Conservation (phyloP, 2,888 invertebrate genomes). For the Byasa hedistus region DNA sequence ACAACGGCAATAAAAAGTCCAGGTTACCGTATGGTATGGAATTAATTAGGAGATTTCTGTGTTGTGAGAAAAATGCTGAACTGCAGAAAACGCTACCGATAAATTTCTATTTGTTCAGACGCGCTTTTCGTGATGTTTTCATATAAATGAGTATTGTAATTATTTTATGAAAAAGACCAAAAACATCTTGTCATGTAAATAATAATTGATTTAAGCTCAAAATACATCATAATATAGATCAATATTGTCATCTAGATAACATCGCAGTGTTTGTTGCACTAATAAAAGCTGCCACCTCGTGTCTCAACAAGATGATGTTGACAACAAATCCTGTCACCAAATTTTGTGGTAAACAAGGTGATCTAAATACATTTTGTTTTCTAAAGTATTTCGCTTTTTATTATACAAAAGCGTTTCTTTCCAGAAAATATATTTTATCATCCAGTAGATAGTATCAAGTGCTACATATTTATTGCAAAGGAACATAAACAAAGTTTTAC, state of each 20-base stretch:
- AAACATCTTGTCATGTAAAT: too few species aligned
- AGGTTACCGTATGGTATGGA: constrained; percentile 2
- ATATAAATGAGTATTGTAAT: too few species aligned
- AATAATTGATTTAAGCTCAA: too few species aligned
- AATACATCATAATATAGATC: too few species aligned
- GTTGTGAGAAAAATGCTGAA: not conserved
- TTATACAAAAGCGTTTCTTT: not conserved
- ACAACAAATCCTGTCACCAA: too few species aligned
- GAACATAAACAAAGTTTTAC: constrained; percentile 8
- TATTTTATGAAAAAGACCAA: too few species aligned
- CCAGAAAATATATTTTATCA: not conserved
- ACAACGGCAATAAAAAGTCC: constrained; percentile 22
- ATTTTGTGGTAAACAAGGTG: not conserved
- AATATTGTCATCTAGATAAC: too few species aligned
- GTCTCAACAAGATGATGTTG: too few species aligned
- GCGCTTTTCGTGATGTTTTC: too few species aligned
- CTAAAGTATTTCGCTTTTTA: not conserved
- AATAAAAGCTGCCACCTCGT: too few species aligned
- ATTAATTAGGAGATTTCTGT: not conserved
- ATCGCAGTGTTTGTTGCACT: too few species aligned
- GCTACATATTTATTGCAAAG: constrained; percentile 12
- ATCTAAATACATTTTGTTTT: not conserved
- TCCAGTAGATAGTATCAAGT: constrained; percentile 10
- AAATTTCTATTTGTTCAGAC: not conserved
- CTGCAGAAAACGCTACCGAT: not conserved